These are phyloP conservation scores for Stegastes partitus DNA, from an alignment of 2,113 vertebrate genomes.

Conservation along the genomic window DNA sequence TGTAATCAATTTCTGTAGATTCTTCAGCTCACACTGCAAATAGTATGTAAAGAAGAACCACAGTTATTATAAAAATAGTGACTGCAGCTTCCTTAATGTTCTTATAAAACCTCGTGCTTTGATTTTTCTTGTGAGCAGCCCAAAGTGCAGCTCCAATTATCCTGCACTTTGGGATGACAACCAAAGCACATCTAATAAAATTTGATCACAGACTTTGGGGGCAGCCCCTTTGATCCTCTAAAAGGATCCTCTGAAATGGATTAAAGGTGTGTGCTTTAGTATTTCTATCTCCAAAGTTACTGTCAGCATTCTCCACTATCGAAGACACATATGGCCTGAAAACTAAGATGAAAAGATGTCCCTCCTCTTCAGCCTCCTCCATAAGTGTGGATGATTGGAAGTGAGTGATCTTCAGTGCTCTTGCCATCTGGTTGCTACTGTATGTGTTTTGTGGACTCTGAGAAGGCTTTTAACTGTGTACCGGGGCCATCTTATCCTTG, in stretches of 20 bases:
- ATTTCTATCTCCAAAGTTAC: neutral
- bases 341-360: neutral
- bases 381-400: neutral
- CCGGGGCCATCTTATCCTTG: too few species aligned
- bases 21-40: neutral
- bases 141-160: neutral
- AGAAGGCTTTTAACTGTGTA: too few species aligned
- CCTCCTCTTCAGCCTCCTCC: neutral
- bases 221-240: constrained; percentile 38
- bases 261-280: neutral
- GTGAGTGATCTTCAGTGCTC: neutral
- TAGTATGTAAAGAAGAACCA: neutral
- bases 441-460: neutral
- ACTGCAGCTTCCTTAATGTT: neutral
- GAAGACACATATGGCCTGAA: neutral
- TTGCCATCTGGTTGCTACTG: neutral
- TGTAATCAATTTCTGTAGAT: neutral
- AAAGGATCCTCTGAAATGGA: neutral
- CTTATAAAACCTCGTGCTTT: neutral
- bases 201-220: constrained; percentile 27
- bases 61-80: neutral
- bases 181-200: constrained; percentile 30
- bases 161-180: constrained; percentile 15
- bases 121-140: neutral
- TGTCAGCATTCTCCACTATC: neutral